phyloP scores from a whole-genome alignment of 2,113 vertebrate genomes.

The Psettodes erumei region DNA sequence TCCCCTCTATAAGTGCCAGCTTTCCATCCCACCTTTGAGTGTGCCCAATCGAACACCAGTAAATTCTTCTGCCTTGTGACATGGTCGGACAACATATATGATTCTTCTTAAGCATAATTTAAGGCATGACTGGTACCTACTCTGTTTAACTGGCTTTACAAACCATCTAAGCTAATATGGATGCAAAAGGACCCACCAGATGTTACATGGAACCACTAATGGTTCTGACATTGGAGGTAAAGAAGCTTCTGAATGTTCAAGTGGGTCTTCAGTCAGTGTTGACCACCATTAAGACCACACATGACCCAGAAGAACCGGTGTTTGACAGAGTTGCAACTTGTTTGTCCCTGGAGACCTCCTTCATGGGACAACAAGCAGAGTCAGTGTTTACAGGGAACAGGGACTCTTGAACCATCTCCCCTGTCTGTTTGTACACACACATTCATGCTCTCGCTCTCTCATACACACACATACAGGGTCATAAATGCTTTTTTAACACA shows the following conservation, averaged over 20 bases:
- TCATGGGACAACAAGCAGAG: conserved; percentile 13
- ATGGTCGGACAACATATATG: neutral
- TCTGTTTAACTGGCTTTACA: neutral
- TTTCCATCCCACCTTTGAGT: neutral
- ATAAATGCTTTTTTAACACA: conserved; percentile 52
- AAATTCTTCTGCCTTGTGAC: neutral
- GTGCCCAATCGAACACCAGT: neutral
- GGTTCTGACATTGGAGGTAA: neutral
- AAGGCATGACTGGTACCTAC: no score
- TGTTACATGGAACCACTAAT: neutral
- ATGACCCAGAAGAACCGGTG: conserved; percentile 25
- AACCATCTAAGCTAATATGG: neutral
- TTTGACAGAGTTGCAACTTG: conserved; percentile 20
- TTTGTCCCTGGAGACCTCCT: conserved; percentile 36
- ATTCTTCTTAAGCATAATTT: neutral
- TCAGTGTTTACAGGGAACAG: conserved; percentile 25
- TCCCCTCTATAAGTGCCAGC: neutral
- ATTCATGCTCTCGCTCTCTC: neutral
- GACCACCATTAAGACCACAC: neutral
- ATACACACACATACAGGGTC: conserved; percentile 20
- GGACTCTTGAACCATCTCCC: conserved; percentile 12
- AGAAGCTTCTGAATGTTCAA: neutral
- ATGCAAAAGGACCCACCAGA: neutral
- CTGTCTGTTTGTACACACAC: neutral
- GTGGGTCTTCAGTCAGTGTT: conserved; percentile 7